A percentile compares a stretch with the other conserved stretches of the same genome.
These are phyloP conservation scores for Nysson spinosus DNA, from an alignment of 2,888 invertebrate species.

Conservation along the genomic window DNA sequence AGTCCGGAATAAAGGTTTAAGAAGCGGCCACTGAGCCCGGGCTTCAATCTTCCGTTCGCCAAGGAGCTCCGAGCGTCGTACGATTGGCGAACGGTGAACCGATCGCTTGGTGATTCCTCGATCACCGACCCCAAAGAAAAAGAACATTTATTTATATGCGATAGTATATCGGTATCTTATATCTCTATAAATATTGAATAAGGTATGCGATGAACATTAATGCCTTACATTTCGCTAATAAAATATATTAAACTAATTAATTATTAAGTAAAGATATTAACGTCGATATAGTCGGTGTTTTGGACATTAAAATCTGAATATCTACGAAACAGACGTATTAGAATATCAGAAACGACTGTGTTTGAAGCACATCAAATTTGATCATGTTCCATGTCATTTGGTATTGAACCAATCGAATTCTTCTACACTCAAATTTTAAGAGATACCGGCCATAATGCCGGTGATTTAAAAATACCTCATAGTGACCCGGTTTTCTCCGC, in stretches of 20 bases:
- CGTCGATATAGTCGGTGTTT: too few species aligned
- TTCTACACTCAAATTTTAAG: constrained; percentile 28
- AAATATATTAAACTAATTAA: too few species aligned
- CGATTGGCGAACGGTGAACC: neutral
- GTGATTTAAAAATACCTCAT: constrained; percentile 64
- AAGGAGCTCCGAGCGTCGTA: constrained; percentile 9
- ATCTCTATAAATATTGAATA: too few species aligned
- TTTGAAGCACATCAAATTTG: neutral
- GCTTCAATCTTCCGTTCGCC: constrained; percentile 13
- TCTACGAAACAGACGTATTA: too few species aligned
- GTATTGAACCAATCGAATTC: constrained; percentile 40
- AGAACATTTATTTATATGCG: too few species aligned
- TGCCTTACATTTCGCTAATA: too few species aligned
- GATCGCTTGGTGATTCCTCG: neutral
- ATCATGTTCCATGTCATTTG: neutral
- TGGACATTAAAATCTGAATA: too few species aligned
- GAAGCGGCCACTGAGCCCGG: constrained; percentile 18
- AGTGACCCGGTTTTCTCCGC: constrained; percentile 58
- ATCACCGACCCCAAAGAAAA: too few species aligned
- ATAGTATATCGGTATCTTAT: too few species aligned
- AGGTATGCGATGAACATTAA: too few species aligned
- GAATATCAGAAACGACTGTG: too few species aligned
- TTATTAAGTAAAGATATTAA: too few species aligned
- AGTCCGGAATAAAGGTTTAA: constrained; percentile 19
- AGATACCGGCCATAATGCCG: constrained; percentile 31